phyloP scores from a whole-genome alignment of 2,888 invertebrate genomes.

The Lasioglossum leucozonium region DNA sequence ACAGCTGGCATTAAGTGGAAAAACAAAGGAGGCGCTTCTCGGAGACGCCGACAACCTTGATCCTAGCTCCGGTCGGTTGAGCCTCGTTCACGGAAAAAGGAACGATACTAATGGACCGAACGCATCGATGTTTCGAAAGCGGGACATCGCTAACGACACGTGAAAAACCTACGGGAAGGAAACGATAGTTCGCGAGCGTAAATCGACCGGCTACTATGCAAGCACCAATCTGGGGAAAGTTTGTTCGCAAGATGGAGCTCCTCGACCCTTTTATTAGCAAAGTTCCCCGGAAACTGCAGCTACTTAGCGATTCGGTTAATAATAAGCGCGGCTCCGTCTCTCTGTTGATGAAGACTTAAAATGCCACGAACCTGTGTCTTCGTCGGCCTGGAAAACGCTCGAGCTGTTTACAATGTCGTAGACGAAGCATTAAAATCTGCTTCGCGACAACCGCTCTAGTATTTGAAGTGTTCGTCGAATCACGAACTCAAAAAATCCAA shows the following conservation, averaged over 20 bases:
- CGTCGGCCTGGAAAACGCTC: neutral
- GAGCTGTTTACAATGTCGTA: neutral
- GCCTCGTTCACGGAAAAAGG: slow-evolving; percentile 26
- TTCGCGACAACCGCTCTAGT: neutral
- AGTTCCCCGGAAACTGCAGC: neutral
- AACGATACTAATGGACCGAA: slow-evolving; percentile 28
- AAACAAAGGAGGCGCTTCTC: neutral
- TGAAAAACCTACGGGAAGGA: slow-evolving; percentile 29
- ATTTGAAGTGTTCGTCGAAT: neutral
- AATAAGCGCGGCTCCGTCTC: neutral
- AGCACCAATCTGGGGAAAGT: neutral
- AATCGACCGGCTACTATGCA: slow-evolving; percentile 39
- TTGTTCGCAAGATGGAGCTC: neutral
- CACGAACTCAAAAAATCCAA: too few species aligned
- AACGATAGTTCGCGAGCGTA: slow-evolving; percentile 33
- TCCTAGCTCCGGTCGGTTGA: neutral
- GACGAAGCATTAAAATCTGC: neutral
- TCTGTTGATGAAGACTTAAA: neutral
- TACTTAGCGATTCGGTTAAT: slow-evolving; percentile 1
- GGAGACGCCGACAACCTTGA: neutral
- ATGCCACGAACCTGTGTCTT: neutral
- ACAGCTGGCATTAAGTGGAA: neutral
- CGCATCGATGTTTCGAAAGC: slow-evolving; percentile 40
- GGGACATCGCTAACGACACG: slow-evolving; percentile 48
- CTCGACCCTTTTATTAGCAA: neutral